Base-by-base conservation (phyloP, 1,140 invertebrate species). In the Zaprionus vittiger region DNA sequence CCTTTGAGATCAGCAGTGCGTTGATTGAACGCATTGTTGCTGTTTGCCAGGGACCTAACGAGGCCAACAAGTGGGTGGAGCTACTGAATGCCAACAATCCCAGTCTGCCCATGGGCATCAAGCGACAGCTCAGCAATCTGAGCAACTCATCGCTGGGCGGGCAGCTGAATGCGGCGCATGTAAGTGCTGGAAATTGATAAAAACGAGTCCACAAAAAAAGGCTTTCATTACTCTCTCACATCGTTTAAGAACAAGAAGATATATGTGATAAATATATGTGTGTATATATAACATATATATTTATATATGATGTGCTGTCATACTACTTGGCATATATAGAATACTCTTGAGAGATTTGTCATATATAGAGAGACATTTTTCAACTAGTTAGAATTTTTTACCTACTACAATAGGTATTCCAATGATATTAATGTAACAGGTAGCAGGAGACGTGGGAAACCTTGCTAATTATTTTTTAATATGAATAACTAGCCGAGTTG, bases 1-100 rank as follows among this genome's bases (percentile, higher is more conserved):
- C 97, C 80, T 98, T 99, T 94, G 97, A 99, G 95, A 98, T 99
- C 81, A 96, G 94, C 96, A 97, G 97, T 61, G 96, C 97, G 17
- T 96, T 98, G 94, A 98, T 98, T 78, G 98, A 99, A 77, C 96
- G 95, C 71, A 97, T 98, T 78, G 94, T 97, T 6, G 97, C 98
- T 4, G 94, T 97, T 7, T 99, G 98, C 92, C 95, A 96, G 83
- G 97, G 96, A 3, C 95, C 95, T 82, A 96, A 96, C 63, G 97
- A 98, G 80, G 97, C 97, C 60, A 95, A 96, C 68, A 95, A 96
- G 64, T 99, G 98, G 98, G 95, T 98, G 28, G 96, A 97, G 64
- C 93, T 97, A 52, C 93, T 98, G 5, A 95, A 77, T 79, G 90
- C 81, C 71, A 91, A 81, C 80, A 94, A 93, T 91, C 86, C 84